These are phyloP conservation scores for Colletes latitarsis DNA, from an alignment of 1,140 invertebrate species.

Conservation along the genomic window DNA sequence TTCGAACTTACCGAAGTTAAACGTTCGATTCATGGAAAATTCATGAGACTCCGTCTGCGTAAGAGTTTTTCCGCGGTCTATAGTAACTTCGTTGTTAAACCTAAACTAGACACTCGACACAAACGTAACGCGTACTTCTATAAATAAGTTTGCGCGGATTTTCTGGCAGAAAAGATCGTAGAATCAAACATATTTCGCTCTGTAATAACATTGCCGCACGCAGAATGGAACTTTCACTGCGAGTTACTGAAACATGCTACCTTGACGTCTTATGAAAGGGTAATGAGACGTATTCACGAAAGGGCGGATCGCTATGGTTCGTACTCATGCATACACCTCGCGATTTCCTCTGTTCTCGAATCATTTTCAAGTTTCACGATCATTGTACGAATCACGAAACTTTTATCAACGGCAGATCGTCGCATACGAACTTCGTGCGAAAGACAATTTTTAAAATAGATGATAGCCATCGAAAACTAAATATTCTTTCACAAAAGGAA, in stretches of 20 bases:
- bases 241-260: slow-evolving; percentile 1
- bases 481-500: no score
- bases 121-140: no score
- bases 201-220: slow-evolving; percentile 26
- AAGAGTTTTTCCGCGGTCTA: background rate
- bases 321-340: background rate
- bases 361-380: background rate
- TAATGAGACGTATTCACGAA: slow-evolving; percentile 42
- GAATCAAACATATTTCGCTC: background rate
- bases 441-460: no score
- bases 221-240: slow-evolving; percentile 39
- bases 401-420: no score
- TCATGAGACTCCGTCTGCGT: background rate
- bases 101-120: no score
- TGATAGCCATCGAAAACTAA: no score
- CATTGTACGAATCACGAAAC: background rate
- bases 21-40: background rate
- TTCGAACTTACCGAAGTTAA: background rate
- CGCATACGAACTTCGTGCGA: no score
- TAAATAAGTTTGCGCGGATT: no score
- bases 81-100: no score
- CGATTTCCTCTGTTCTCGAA: background rate
- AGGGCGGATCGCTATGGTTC: background rate
- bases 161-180: no score
- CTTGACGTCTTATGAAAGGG: slow-evolving; percentile 48